Evolutionary conservation across 2,797 vertebrate genomes (phyloP).

Genomic region (Bryconaethiops microstoma): DNA sequence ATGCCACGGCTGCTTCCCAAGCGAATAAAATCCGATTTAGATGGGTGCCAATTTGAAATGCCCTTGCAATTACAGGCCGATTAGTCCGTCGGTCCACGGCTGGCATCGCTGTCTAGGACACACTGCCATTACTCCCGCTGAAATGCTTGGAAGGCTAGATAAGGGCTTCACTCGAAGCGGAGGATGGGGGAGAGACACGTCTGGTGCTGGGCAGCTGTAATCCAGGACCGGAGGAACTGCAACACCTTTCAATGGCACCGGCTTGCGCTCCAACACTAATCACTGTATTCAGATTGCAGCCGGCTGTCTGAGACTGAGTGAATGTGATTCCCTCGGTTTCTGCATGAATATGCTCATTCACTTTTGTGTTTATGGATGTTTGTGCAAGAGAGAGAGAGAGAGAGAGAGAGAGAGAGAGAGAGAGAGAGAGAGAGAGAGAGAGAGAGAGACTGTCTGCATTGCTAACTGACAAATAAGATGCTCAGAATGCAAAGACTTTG

Average conservation of each 20-base stretch:
- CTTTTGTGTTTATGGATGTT: constrained; percentile 23
- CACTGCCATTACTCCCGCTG: background rate
- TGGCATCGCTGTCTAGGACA: background rate
- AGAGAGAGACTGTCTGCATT: background rate
- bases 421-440: background rate
- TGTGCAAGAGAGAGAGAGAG: background rate
- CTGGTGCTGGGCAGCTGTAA: constrained; percentile 15
- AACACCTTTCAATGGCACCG: constrained; percentile 24
- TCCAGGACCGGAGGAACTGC: background rate
- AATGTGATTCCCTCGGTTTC: constrained; percentile 32
- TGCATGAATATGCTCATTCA: constrained; percentile 19
- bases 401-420: background rate
- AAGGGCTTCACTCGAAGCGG: background rate
- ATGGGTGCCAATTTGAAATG: background rate
- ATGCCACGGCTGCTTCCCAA: constrained; percentile 5
- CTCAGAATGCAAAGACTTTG: constrained; percentile 16
- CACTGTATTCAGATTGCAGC: constrained; percentile 35
- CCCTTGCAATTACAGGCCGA: background rate
- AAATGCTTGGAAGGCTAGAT: constrained; percentile 1
- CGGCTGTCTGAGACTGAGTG: constrained; percentile 29
- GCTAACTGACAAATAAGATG: constrained; percentile 40
- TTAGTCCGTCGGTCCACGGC: background rate
- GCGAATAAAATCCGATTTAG: background rate
- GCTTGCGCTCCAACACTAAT: constrained; percentile 24
- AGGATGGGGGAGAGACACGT: background rate